Conservation (phyloP, 2,888 invertebrate genomes). For the Drosophila vallismaia region DNA sequence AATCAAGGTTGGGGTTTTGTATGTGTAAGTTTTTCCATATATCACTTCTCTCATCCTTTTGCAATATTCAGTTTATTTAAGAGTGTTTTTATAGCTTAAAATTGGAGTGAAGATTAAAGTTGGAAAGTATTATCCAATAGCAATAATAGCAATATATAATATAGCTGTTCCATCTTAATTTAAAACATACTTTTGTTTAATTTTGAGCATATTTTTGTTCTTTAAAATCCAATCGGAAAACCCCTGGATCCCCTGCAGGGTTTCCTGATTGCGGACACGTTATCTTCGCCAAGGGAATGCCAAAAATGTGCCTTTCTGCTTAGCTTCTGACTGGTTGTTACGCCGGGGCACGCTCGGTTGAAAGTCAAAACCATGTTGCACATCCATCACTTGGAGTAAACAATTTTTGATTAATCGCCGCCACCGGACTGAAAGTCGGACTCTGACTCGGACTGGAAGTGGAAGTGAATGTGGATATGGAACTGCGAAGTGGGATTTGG, state of each 20-base stretch:
- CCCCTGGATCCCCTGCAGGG: neutral
- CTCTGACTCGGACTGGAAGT: neutral
- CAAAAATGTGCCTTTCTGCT: slow-evolving; percentile 57
- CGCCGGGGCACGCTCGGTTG: slow-evolving; percentile 57
- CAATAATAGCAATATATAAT: too few relatives aligned
- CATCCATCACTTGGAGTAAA: slow-evolving; percentile 80
- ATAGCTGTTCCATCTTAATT: too few relatives aligned
- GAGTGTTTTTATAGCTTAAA: neutral
- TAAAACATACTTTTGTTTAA: neutral
- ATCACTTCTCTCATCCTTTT: neutral
- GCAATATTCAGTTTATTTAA: neutral
- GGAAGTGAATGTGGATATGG: neutral
- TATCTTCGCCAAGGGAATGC: slow-evolving; percentile 31
- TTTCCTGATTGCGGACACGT: neutral
- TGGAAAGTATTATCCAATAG: neutral
- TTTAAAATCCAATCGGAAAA: neutral
- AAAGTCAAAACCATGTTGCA: slow-evolving; percentile 73
- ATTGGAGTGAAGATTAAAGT: neutral
- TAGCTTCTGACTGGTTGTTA: slow-evolving; percentile 50
- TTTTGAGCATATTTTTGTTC: neutral
- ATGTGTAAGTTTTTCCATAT: neutral
- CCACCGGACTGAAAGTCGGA: slow-evolving; percentile 40
- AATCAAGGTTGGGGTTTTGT: neutral
- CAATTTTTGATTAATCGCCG: slow-evolving; percentile 79
- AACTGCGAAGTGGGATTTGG: neutral